Evolutionary conservation across 2,888 invertebrate genomes (phyloP), one percentile per base, ranked within the genome.

Genomic region (Microplitis deprimator): DNA sequence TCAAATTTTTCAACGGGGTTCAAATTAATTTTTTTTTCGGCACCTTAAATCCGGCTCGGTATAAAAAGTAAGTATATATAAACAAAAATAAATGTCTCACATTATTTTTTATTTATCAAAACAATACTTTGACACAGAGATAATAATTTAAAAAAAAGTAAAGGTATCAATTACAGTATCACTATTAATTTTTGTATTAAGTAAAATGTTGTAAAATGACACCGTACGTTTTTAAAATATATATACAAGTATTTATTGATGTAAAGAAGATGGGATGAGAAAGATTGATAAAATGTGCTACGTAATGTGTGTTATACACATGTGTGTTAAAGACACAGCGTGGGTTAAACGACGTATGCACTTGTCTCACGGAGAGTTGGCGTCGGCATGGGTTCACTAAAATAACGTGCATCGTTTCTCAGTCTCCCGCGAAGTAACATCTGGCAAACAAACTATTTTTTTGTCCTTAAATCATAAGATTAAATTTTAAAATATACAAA

Each of bases 351-450:
- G 59, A 50, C 60, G 73, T 65, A 73, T 77, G 69, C 77, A 73
- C 77, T 73, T 74, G 73, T 77, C 77, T 39, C 77, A 62, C 70
- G 70, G 65, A 65, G 76, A 65, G 71, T 65, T 71, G 64, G 59
- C 64, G 62, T 61, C 67, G 29, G 59, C 61, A 39, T 68, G 68
- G 39, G 76, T 39, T 71, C 60, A 71, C 70, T 59, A 71, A 77
- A 77, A 77, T 77, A 74, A 71, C 65, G 67, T 40, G 70, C 68
- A 50, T 41, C 67, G 70, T 50, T 71, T 74, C 60, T 69, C 68
- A 75, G 74, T 77, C 77, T 77, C 77, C 77, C 74, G 77, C 77
- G 65, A 77, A 65, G 77, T 6, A 77, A 77, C 74, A 77, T 77
- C 74, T 68, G 73, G 64, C 59, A 38, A 1, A 8, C 29, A 41